phyloP scores from a whole-genome alignment of 2,888 invertebrate genomes.

The Helicoverpa assulta region DNA sequence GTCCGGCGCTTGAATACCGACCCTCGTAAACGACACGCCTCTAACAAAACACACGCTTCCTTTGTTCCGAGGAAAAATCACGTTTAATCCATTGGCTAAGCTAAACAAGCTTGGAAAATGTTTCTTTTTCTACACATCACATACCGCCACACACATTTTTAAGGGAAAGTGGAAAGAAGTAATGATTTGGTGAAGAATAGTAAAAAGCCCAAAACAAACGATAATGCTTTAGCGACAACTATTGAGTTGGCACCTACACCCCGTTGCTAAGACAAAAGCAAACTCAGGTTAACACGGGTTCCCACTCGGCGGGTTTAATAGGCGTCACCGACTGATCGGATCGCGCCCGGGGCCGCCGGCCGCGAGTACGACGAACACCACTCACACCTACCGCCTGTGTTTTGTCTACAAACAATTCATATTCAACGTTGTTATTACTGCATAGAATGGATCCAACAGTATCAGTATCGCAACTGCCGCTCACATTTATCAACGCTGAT shows the following conservation, averaged over 20 bases:
- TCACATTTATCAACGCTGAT: slow-evolving; percentile 12
- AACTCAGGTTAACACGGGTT: slow-evolving; percentile 77
- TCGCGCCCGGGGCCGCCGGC: slow-evolving; percentile 55
- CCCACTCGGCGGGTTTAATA: slow-evolving; percentile 73
- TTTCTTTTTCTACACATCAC: not conserved
- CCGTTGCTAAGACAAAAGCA: slow-evolving; percentile 69
- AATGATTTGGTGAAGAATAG: slow-evolving; percentile 2
- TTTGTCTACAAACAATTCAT: slow-evolving; percentile 45
- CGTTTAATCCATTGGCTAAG: slow-evolving; percentile 23
- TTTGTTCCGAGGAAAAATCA: slow-evolving; percentile 42
- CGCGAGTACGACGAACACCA: slow-evolving; percentile 56
- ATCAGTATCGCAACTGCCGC: slow-evolving; percentile 3
- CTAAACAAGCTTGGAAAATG: not conserved
- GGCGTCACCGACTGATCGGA: slow-evolving; percentile 68
- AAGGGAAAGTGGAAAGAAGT: not conserved
- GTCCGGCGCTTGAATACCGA: slow-evolving; percentile 68
- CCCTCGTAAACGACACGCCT: slow-evolving; percentile 79
- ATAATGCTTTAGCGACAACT: slow-evolving; percentile 25
- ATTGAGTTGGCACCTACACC: slow-evolving; percentile 35
- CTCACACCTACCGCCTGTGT: slow-evolving; percentile 47
- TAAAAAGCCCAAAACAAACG: slow-evolving; percentile 3
- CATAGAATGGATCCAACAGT: slow-evolving; percentile 19
- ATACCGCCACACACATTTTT: not conserved
- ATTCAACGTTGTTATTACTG: slow-evolving; percentile 34
- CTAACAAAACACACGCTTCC: slow-evolving; percentile 53